A percentile compares a stretch with the other conserved stretches of the same genome.
Evolutionary conservation across 2,888 invertebrate genomes (phyloP).

Genomic region (Adineta ricciae): DNA sequence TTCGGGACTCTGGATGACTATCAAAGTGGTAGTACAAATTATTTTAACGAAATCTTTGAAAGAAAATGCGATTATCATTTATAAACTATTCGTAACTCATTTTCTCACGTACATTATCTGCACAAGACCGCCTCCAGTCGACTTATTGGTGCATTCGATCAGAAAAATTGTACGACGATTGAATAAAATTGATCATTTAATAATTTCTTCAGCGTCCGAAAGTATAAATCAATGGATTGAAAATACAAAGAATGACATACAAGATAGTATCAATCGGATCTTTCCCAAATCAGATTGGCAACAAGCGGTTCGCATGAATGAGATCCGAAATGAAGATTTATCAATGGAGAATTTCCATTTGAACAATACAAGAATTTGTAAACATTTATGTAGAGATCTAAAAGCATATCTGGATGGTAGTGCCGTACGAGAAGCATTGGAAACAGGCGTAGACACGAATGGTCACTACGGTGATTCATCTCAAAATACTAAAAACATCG

Average conservation of each 20-base stretch:
- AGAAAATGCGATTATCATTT: background rate
- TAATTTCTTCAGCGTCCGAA: no score
- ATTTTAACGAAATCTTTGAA: background rate
- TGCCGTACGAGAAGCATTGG: background rate
- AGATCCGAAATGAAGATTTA: no score
- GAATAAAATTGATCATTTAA: no score
- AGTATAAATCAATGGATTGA: no score
- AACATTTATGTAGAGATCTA: background rate
- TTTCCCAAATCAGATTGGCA: no score
- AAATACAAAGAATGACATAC: no score
- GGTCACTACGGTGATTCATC: background rate
- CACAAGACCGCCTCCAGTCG: background rate
- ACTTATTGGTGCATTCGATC: no score
- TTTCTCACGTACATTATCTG: background rate
- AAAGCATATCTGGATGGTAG: background rate
- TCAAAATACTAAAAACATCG: background rate
- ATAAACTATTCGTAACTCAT: background rate
- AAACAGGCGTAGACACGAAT: background rate
- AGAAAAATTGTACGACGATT: no score
- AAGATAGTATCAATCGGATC: no score
- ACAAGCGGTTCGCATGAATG: no score
- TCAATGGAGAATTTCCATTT: no score
- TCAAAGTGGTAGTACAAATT: background rate
- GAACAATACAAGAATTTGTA: background rate
- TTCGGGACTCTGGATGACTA: background rate